Percentiles rank a stretch among this genome's conserved stretches.
phyloP scores from a whole-genome alignment of 1,140 invertebrate species.

The Neodiprion virginianus region DNA sequence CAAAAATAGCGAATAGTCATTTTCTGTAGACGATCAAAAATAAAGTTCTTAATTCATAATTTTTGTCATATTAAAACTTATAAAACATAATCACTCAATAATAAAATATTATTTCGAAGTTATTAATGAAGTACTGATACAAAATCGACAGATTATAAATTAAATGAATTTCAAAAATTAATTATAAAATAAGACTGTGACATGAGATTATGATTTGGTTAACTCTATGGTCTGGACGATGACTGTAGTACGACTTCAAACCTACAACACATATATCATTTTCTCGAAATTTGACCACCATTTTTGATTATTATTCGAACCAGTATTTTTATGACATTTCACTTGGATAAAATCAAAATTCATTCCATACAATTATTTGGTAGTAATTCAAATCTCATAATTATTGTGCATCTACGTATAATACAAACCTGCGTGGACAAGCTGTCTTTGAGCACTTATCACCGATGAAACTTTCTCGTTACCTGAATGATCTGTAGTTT shows the following conservation, averaged over 20 bases:
- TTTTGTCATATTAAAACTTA: not conserved
- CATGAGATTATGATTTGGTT: not conserved
- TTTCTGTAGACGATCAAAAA: not conserved
- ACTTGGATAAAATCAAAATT: not conserved
- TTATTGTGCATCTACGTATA: not conserved
- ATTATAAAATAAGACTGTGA: not conserved
- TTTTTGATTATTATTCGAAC: not conserved
- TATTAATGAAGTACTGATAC: not conserved
- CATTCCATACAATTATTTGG: too few relatives aligned
- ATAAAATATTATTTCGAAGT: not conserved
- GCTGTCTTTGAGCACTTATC: not conserved
- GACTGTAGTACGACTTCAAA: not conserved
- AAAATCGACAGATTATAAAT: not conserved
- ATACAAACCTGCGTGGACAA: not conserved
- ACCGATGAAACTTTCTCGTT: not conserved
- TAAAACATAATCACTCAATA: not conserved
- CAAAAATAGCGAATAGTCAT: not conserved
- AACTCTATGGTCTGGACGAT: not conserved
- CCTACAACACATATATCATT: not conserved
- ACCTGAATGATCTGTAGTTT: not conserved
- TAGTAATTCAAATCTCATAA: not conserved
- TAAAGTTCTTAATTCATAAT: not conserved
- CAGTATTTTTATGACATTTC: not conserved
- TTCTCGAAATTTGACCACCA: not conserved
- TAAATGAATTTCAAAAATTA: not conserved